Evolutionary conservation across 2,113 vertebrate genomes (phyloP), one percentile per base, ranked within the genome.

Genomic region (Perca fluviatilis): DNA sequence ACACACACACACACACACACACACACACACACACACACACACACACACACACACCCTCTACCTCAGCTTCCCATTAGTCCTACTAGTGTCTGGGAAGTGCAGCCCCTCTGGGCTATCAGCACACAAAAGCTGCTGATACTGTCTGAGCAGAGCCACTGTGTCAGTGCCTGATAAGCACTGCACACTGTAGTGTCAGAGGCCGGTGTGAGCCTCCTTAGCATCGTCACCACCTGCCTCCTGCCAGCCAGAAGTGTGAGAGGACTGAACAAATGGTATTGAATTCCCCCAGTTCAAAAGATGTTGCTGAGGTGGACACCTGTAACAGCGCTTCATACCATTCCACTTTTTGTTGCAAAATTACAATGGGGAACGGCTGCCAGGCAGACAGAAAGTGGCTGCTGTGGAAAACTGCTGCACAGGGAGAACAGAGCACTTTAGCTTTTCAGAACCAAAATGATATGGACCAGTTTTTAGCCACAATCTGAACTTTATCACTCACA

Each of bases 141-240:
- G 50, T 79, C 36, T 69, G 76, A 90, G 77, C 74, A 73, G 5
- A 84, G 82, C 3, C 43, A 74, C 80, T 47, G 78, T 82, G 86
- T 90, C 87, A 87, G 91, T 65, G 77, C 64, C 82, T 74, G 89
- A 92, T 90, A 84, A 92, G 85, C 85, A 76, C 40, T 49, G 40
- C 33, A 61, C 79, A 90, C 74, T 83, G 85, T 68, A 13, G 74
- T 36, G 67, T 88, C 78, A 72, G 80, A 65, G 67, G 30, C 72
- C 54, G 46, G 67, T 19, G 19, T 47, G 56, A 68, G 62, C 43
- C 77, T 83, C 68, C 79, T 92, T 63, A 78, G 58, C 79, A 13
- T 18, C 81, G 84, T 89, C 89, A 85, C 56, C 75, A 40, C 64
- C 85, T 70, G 67, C 57, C 72, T 76, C 16, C 68, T 16, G 53